phyloP scores from a whole-genome alignment of 2,888 invertebrate species.

The Endomychus coccineus region DNA sequence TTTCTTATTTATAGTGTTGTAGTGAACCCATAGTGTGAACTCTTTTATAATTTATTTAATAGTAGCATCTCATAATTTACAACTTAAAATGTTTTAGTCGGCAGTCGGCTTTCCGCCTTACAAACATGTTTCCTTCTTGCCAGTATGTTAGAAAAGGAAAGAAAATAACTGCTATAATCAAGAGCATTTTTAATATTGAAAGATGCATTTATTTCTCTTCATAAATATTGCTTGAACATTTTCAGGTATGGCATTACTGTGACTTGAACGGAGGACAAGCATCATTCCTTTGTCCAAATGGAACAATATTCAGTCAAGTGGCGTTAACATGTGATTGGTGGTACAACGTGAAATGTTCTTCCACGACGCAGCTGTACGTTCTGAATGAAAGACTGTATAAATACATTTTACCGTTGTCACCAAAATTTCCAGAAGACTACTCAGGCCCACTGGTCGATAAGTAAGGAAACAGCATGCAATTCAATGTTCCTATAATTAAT shows the following conservation, averaged over 20 bases:
- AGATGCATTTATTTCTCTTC: too few species aligned
- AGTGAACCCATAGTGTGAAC: too few species aligned
- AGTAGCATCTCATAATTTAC: too few species aligned
- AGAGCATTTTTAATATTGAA: too few species aligned
- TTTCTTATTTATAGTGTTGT: too few species aligned
- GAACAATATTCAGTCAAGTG: slow-evolving; percentile 85
- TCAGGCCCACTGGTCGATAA: slow-evolving; percentile 81
- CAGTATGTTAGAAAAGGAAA: too few species aligned
- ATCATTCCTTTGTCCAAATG: slow-evolving; percentile 83
- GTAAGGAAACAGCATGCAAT: slow-evolving; percentile 43
- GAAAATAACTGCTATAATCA: too few species aligned
- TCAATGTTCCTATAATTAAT: neutral
- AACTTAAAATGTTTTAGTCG: too few species aligned
- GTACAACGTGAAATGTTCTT: slow-evolving; percentile 83
- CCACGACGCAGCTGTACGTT: slow-evolving; percentile 78
- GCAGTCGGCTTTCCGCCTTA: too few species aligned
- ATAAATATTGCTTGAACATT: slow-evolving; percentile 17
- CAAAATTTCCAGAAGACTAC: slow-evolving; percentile 85
- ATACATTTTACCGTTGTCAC: slow-evolving; percentile 76
- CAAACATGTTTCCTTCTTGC: too few species aligned
- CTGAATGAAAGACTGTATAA: slow-evolving; percentile 83
- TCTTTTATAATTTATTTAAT: too few species aligned
- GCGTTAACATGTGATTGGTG: slow-evolving; percentile 88
- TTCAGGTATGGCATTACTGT: slow-evolving; percentile 85
- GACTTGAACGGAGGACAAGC: slow-evolving; percentile 86